Evolutionary conservation across 2,888 invertebrate genomes (phyloP).

Genomic region (Lathronympha strigana): DNA sequence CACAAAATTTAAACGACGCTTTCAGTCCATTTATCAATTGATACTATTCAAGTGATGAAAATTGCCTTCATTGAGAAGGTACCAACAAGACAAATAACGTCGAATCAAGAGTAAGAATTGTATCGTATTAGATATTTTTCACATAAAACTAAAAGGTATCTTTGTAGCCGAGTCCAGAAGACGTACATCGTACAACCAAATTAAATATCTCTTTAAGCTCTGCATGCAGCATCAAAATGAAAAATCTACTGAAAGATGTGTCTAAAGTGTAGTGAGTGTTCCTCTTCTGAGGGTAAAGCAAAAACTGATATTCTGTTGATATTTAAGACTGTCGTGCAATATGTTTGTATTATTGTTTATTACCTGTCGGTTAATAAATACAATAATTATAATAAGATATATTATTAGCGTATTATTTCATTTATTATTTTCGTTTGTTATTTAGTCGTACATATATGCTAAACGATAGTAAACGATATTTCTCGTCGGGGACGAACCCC

Average conservation of each 20-base stretch:
- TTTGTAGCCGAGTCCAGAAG: background rate
- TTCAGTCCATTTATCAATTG: slow-evolving; percentile 73
- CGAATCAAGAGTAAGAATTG: too few species aligned
- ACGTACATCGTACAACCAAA: too few species aligned
- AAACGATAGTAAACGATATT: too few species aligned
- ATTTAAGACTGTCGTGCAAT: slow-evolving; percentile 29
- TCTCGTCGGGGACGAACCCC: too few species aligned
- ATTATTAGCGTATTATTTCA: too few species aligned
- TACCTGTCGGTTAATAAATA: slow-evolving; percentile 5
- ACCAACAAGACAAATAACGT: background rate
- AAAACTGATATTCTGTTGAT: background rate
- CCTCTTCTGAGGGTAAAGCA: background rate
- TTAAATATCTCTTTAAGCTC: background rate
- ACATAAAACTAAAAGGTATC: too few species aligned
- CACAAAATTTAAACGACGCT: slow-evolving; percentile 78
- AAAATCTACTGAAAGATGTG: background rate
- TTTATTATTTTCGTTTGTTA: too few species aligned
- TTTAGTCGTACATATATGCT: too few species aligned
- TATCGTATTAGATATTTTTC: background rate
- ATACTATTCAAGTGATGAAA: background rate
- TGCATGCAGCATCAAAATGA: background rate
- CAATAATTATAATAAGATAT: background rate
- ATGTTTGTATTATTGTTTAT: slow-evolving; percentile 18
- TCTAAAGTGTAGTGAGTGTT: background rate
- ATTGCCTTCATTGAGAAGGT: background rate